Conservation (phyloP, 2,797 vertebrate species). For the Microchirus variegatus region DNA sequence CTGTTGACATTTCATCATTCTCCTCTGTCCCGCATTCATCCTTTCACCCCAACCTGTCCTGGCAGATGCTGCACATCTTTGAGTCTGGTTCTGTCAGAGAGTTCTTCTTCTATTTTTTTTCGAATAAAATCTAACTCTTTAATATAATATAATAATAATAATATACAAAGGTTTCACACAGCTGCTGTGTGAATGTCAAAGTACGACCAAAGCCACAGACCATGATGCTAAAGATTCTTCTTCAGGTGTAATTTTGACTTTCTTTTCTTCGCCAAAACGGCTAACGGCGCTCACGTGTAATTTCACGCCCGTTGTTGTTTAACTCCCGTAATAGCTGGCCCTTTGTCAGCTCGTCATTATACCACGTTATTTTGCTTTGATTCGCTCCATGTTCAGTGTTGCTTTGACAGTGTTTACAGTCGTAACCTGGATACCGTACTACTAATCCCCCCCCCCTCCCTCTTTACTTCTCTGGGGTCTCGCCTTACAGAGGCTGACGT, state of each 20-base stretch:
- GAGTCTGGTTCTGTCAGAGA: no score
- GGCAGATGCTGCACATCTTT: no score
- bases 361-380: slow-evolving; percentile 27
- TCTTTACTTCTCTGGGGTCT: slow-evolving; percentile 32
- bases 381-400: slow-evolving; percentile 37
- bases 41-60: no score
- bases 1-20: no score
- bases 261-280: slow-evolving; percentile 22
- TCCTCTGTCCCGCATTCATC: no score
- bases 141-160: no score
- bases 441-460: slow-evolving; percentile 42
- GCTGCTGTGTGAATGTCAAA: background rate
- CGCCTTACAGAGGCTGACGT: slow-evolving; percentile 53
- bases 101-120: no score
- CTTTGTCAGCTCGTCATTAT: slow-evolving; percentile 46
- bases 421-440: slow-evolving; percentile 72
- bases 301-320: slow-evolving; percentile 27
- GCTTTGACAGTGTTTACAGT: slow-evolving; percentile 69
- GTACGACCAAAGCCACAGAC: background rate
- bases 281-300: slow-evolving; percentile 20
- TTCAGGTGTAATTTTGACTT: slow-evolving; percentile 28
- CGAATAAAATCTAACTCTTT: no score
- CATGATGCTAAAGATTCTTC: slow-evolving; percentile 1
- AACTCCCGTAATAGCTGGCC: slow-evolving; percentile 38
- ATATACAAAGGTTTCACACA: no score